Percentiles rank a stretch among this genome's conserved stretches.
phyloP scores from a whole-genome alignment of 2,888 invertebrate species.

The Rapana venosa region DNA sequence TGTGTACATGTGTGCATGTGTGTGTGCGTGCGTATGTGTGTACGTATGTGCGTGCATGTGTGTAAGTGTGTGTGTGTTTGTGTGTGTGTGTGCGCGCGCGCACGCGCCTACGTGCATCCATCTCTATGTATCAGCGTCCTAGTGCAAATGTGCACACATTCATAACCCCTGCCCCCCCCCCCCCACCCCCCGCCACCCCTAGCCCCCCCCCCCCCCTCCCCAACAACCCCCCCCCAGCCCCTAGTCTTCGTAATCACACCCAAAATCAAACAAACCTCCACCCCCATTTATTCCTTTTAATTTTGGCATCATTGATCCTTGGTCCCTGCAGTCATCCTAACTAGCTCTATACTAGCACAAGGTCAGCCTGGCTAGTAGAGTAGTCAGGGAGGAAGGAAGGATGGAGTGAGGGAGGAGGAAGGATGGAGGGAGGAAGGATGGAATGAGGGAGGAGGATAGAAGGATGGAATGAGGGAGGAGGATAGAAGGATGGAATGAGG shows the following conservation, averaged over 20 bases:
- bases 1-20: background rate
- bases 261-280: background rate
- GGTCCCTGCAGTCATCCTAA: no score
- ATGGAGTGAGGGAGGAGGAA: background rate
- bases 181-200: no score
- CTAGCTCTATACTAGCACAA: no score
- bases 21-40: conserved; percentile 1
- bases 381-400: background rate
- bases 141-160: no score
- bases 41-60: background rate
- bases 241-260: background rate
- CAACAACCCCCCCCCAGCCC: no score
- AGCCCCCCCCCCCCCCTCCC: no score
- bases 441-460: background rate
- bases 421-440: background rate
- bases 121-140: no score
- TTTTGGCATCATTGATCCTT: background rate
- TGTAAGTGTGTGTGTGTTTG: background rate
- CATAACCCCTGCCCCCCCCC: no score
- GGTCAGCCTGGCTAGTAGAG: no score
- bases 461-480: no score
- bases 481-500: background rate
- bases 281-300: conserved; percentile 1
- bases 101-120: background rate
- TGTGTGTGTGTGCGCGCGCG: conserved; percentile 6